Conservation (phyloP, 2,113 vertebrate species). For the Aptenodytes forsteri region DNA sequence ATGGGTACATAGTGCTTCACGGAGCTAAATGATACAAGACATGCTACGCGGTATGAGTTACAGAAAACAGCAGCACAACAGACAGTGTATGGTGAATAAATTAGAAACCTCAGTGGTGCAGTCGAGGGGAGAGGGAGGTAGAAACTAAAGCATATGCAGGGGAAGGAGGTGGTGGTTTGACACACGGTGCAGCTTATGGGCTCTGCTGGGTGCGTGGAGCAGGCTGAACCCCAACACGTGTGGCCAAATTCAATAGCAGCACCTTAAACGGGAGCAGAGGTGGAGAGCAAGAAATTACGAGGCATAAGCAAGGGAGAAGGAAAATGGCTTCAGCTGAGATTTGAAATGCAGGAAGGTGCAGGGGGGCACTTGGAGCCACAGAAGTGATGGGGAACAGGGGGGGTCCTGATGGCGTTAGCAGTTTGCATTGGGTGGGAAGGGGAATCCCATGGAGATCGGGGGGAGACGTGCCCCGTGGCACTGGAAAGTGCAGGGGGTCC, state of each 20-base stretch:
- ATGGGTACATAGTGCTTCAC: background rate
- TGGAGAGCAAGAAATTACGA: background rate
- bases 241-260: background rate
- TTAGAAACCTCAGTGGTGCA: background rate
- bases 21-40: background rate
- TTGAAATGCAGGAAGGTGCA: background rate
- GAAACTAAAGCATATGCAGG: background rate
- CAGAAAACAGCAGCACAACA: background rate
- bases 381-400: background rate
- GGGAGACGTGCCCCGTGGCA: background rate
- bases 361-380: background rate
- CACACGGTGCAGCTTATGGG: background rate
- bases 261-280: background rate
- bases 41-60: background rate
- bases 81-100: background rate
- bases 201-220: background rate
- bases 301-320: background rate
- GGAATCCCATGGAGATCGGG: background rate
- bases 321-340: background rate
- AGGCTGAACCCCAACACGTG: background rate
- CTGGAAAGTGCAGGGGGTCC: background rate
- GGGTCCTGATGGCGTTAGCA: fast-evolving
- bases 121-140: background rate
- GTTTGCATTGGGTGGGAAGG: background rate
- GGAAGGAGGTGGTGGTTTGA: background rate